Evolutionary conservation across 1,140 invertebrate genomes (phyloP), one percentile per base, ranked within the genome.

Genomic region (Drepana arcuata): DNA sequence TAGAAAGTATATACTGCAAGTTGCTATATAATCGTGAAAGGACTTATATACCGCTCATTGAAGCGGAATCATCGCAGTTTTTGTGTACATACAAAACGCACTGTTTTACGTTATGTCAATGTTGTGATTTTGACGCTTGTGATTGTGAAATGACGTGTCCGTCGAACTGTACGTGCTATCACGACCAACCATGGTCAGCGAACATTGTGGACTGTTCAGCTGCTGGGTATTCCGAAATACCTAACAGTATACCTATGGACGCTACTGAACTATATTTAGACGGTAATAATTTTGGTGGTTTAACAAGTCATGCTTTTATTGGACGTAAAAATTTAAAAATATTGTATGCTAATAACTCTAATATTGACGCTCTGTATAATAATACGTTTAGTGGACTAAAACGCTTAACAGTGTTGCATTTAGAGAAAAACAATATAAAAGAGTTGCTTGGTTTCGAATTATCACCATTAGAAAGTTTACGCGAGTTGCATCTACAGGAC

Each of bases 101-200:
- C 63, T 97, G 95, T 83, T 96, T 96, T 71, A 91, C 93, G 2
- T 86, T 96, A 24, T 96, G 95, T 62, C 94, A 96, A 67, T 97
- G 95, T 84, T 97, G 95, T 77, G 95, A 96, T 75, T 96, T 95
- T 75, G 94, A 96, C 70, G 94, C 95, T 31, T 97, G 95, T 84
- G 94, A 96, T 84, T 96, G 94, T 83, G 93, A 96, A 87, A 96
- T 96, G 94, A 95, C 92, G 31, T 97, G 95, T 72, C 95, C 95
- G 9, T 90, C 89, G 26, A 95, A 96, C 73, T 97, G 95, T 81
- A 94, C 93, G 10, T 97, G 95, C 65, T 97, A 95, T 85, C 94
- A 96, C 70, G 95, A 97, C 79, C 93, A 96, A 67, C 92, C 93
- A 21, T 97, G 95, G 95, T 92, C 92, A 9, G 92, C 93, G 7